Base-by-base conservation (phyloP, 2,797 vertebrate species). In the Harpagifer antarcticus region DNA sequence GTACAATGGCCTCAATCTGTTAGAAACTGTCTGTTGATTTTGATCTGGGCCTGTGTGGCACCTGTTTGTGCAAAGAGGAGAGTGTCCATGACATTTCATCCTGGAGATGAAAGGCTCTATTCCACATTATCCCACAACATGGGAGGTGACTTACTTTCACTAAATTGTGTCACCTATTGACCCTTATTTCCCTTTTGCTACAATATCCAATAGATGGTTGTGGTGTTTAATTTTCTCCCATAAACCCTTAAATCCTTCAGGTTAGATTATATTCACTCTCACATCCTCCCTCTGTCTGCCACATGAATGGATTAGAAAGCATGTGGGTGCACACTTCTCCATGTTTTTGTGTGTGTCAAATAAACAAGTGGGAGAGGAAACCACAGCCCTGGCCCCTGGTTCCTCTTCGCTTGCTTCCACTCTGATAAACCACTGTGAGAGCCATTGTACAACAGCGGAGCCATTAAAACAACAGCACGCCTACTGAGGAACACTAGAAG, bases 381-480 rank as follows among this genome's bases (percentile, higher is more conserved):
- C 86, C 72, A 62, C 85, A 75, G 79, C 72, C 85, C 83, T 72
- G 74, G 72, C 63, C 84, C 5, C 2, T 48, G 65, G 83, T 85
- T 88, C 82, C 86, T 74, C 78, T 84, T 69, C 17, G 79, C 73
- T 65, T 71, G 58, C 84, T 52, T 73, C 71, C 55, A 33, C 78
- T 72, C 43, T 85, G 81, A 80, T 43, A 67, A 67, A 60, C 68
- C 79, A 77, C 81, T 88, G 78, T 91, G 83, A 80, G 65, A 81
- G 37, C 85, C 81, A 88, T 93, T 94, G 93, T 94, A 54, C 61
- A 14, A 58, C 78, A 76, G 82, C 58, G 50, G 76, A 65, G 71
- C 10, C 79, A 47, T 86, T 89, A 90, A 90, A 88, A 86, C 89
- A 94, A 90, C 92, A 87, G 75, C 76, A 54, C 87, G 81, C 91